Conservation (phyloP, 2,888 invertebrate genomes). For the Callyntrura guangdongensis region DNA sequence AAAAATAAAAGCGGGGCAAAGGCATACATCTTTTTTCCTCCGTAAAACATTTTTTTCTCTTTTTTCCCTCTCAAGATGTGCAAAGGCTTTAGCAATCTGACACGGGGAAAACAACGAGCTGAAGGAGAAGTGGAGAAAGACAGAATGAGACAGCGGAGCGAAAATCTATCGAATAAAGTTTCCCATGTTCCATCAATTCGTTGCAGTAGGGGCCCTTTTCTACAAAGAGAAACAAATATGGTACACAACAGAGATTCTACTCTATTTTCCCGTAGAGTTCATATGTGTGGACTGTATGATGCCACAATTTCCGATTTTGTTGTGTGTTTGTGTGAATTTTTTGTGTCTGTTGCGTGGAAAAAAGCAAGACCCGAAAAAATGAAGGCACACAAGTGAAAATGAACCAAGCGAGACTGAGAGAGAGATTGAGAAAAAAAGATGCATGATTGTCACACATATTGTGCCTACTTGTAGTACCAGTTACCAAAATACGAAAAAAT, state of each 20-base stretch:
- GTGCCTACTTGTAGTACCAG: neutral
- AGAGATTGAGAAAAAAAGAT: constrained; percentile 5
- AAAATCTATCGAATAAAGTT: constrained; percentile 18
- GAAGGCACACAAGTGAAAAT: constrained; percentile 42
- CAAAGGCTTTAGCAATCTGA: constrained; percentile 6
- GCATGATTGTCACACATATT: constrained; percentile 28
- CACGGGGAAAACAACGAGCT: neutral
- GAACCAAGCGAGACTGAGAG: neutral
- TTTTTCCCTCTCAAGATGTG: too few species aligned
- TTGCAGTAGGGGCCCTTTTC: neutral
- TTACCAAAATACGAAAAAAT: neutral
- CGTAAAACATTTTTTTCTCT: neutral
- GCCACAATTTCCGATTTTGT: neutral
- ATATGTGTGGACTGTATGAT: neutral
- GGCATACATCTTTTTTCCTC: neutral
- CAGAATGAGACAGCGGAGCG: neutral
- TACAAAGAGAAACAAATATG: neutral
- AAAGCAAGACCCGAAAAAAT: constrained; percentile 53
- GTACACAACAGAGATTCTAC: neutral
- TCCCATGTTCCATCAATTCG: neutral
- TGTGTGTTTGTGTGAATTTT: neutral
- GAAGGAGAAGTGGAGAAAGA: neutral
- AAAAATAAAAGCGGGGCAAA: neutral
- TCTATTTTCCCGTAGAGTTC: neutral
- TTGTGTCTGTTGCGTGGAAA: constrained; percentile 43